These are phyloP conservation scores for Chelonoidis abingdonii DNA, from an alignment of 2,113 vertebrate species.

Conservation along the genomic window DNA sequence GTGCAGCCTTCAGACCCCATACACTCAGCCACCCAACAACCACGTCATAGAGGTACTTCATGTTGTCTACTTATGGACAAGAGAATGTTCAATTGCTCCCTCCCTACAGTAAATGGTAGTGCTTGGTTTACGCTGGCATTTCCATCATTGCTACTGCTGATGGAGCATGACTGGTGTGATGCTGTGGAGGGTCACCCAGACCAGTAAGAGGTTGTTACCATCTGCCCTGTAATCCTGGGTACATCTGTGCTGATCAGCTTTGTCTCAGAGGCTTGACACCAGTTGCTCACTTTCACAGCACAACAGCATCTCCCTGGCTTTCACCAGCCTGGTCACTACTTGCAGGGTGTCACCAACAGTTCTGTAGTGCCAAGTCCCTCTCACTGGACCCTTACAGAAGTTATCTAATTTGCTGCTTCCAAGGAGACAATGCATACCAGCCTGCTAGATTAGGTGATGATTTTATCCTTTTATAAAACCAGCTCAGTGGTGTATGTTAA, in stretches of 20 bases:
- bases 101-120: fast-evolving
- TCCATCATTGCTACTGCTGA: not conserved
- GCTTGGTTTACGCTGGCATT: fast-evolving
- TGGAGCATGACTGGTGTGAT: not conserved
- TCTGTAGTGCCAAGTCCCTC: no score
- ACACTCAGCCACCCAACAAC: not conserved
- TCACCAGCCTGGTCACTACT: not conserved
- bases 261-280: not conserved
- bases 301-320: not conserved
- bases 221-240: not conserved
- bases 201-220: not conserved
- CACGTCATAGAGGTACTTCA: not conserved
- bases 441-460: not conserved
- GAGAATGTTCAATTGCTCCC: not conserved
- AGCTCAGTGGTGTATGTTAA: no score
- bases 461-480: not conserved
- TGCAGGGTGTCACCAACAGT: not conserved
- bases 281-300: not conserved
- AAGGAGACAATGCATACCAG: not conserved
- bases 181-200: not conserved
- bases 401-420: not conserved
- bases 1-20: not conserved
- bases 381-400: not conserved
- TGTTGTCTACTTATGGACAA: not conserved
- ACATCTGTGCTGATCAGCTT: not conserved